Percentiles rank a stretch among this genome's conserved stretches.
These are phyloP conservation scores for Linepithema humile DNA, from an alignment of 1,140 invertebrate species.

Conservation along the genomic window DNA sequence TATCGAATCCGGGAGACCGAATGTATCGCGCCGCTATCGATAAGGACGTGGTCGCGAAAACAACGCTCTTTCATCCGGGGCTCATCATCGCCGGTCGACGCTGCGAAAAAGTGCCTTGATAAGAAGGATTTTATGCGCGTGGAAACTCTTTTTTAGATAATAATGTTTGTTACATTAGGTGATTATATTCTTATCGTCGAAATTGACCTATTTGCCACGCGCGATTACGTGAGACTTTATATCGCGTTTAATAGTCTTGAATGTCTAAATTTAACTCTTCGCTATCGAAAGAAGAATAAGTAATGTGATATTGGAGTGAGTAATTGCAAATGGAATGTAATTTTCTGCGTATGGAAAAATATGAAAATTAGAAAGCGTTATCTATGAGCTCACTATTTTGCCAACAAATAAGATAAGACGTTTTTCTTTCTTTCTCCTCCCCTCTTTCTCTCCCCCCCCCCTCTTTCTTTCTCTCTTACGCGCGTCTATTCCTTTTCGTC, in stretches of 20 bases:
- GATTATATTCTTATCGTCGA: conserved; percentile 2
- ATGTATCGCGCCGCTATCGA: neutral
- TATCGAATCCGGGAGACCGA: neutral
- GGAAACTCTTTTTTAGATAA: neutral
- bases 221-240: conserved; percentile 1
- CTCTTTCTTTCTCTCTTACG: neutral
- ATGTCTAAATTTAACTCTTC: neutral
- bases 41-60: neutral
- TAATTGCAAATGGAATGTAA: neutral
- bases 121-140: neutral
- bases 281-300: no score
- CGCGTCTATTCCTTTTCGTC: neutral
- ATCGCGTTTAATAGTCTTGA: neutral
- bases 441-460: no score
- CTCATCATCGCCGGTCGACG: neutral
- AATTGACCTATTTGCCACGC: neutral
- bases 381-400: neutral
- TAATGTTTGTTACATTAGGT: neutral
- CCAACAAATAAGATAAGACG: neutral
- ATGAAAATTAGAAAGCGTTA: neutral
- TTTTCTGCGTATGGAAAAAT: neutral
- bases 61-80: neutral
- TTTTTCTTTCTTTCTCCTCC: neutral
- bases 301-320: neutral
- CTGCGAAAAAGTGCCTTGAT: neutral